Conservation (phyloP, 2,113 vertebrate species). For the Dascyllus trimaculatus region DNA sequence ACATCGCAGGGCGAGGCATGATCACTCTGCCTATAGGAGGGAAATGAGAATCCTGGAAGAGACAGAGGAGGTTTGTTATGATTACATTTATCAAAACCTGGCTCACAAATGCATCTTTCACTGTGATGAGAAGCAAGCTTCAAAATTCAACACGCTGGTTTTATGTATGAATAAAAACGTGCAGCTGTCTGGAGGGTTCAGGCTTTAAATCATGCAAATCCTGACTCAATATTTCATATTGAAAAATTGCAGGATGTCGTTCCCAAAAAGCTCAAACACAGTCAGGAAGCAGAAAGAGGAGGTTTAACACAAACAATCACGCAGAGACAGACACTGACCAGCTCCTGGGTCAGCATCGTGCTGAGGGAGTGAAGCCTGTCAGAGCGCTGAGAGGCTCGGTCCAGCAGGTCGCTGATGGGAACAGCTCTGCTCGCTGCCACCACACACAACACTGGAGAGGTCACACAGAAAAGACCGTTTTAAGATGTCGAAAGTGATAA, state of each 20-base stretch:
- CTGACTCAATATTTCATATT: too few relatives aligned
- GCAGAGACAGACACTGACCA: conserved; percentile 74
- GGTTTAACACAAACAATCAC: conserved; percentile 1
- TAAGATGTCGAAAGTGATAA: too few relatives aligned
- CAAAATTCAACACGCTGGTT: not conserved
- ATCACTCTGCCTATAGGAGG: conserved; percentile 68
- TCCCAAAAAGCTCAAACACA: too few relatives aligned
- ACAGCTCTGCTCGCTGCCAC: conserved; percentile 61
- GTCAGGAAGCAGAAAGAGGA: too few relatives aligned
- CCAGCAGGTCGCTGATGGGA: conserved; percentile 79
- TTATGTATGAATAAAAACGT: too few relatives aligned
- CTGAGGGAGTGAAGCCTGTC: conserved; percentile 85
- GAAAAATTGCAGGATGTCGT: too few relatives aligned
- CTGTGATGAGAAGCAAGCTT: not conserved
- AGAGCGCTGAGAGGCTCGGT: conserved; percentile 83
- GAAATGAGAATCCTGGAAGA: conserved; percentile 80
- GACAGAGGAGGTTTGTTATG: not conserved
- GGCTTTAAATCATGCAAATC: too few relatives aligned
- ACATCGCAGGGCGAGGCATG: conserved; percentile 80
- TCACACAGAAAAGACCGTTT: not conserved
- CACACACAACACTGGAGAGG: conserved; percentile 55
- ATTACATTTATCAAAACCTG: not conserved
- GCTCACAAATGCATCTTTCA: not conserved
- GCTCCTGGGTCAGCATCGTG: conserved; percentile 75
- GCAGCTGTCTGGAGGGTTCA: too few relatives aligned